A percentile compares a stretch with the other conserved stretches of the same genome.
Evolutionary conservation across 1,140 invertebrate genomes (phyloP).

Genomic region (Myzus persicae): DNA sequence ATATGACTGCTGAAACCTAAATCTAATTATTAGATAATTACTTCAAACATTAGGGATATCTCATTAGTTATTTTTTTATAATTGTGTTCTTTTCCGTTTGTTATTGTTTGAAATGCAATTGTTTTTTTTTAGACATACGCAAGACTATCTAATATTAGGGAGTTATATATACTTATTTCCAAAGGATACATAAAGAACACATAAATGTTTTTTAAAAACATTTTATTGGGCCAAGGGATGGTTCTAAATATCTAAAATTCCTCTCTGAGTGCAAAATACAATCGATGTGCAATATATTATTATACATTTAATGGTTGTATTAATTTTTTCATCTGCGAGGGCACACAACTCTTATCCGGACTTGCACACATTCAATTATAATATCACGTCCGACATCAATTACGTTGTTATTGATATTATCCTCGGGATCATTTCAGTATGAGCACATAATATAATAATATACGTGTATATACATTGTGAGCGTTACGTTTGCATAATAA

Average conservation of each 20-base stretch:
- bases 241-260: background rate
- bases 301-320: background rate
- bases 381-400: no score
- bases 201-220: background rate
- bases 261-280: background rate
- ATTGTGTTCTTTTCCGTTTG: background rate
- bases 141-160: background rate
- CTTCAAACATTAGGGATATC: background rate
- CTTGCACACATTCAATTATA: background rate
- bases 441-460: background rate
- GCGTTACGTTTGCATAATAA: background rate
- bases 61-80: background rate
- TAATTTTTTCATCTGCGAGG: background rate
- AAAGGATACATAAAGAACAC: background rate
- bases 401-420: background rate
- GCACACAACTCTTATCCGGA: background rate
- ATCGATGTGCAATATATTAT: no score
- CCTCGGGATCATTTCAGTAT: background rate
- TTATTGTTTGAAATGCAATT: background rate
- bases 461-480: background rate
- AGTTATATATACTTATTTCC: background rate
- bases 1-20: background rate
- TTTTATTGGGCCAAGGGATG: background rate
- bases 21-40: background rate
- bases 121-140: background rate